A percentile compares a stretch with the other conserved stretches of the same genome.
Conservation (phyloP, 2,888 invertebrate genomes). For the Tenodera sinensis region DNA sequence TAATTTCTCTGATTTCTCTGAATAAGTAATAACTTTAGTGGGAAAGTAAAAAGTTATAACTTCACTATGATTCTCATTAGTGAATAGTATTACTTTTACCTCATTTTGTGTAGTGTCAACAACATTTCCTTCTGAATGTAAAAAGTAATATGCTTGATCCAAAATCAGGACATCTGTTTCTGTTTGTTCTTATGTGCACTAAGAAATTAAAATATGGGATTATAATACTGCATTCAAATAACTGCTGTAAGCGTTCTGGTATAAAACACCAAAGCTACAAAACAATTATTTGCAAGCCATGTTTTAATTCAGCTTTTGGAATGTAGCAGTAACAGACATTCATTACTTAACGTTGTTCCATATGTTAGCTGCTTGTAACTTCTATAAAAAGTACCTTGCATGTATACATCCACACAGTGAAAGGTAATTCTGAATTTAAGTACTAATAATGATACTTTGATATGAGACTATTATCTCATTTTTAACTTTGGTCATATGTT, state of each 20-base stretch:
- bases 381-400: too few relatives aligned
- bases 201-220: neutral
- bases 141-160: neutral
- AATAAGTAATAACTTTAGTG: too few relatives aligned
- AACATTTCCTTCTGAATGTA: neutral
- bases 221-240: neutral
- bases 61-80: too few relatives aligned
- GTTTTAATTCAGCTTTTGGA: neutral
- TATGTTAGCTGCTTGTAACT: too few relatives aligned
- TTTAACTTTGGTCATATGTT: neutral
- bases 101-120: neutral
- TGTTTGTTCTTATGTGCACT: neutral
- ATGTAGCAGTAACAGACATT: neutral
- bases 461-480: neutral
- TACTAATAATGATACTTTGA: neutral
- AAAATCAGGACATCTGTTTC: neutral
- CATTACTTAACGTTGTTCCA: too few relatives aligned
- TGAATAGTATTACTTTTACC: too few relatives aligned
- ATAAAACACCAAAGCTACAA: neutral
- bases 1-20: too few relatives aligned
- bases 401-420: neutral
- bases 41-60: too few relatives aligned
- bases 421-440: neutral
- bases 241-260: neutral
- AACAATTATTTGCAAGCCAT: neutral